Percentiles rank a stretch among this genome's conserved stretches.
Conservation (phyloP, 2,888 invertebrate genomes). For the Drosophila falleni region DNA sequence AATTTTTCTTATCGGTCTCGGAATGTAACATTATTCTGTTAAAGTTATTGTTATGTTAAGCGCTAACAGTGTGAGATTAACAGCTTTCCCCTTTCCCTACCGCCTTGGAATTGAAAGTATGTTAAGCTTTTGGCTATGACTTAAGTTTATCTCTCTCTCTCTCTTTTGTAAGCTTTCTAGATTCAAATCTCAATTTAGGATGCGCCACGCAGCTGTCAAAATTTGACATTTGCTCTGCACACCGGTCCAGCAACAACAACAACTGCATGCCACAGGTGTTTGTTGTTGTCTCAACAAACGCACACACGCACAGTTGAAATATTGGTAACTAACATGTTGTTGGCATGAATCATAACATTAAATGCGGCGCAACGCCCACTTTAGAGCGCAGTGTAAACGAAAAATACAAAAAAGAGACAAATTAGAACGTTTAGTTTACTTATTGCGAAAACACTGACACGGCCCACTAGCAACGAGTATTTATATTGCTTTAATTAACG, state of each 20-base stretch:
- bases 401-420: conserved; percentile 19
- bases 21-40: conserved; percentile 12
- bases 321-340: conserved; percentile 44
- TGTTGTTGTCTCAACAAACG: conserved; percentile 31
- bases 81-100: conserved; percentile 2
- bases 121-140: conserved; percentile 15
- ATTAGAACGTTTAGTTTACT: conserved; percentile 52
- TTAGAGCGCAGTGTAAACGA: conserved; percentile 24
- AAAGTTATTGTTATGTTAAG: conserved; percentile 15
- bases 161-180: conserved; percentile 36
- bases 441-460: conserved; percentile 52
- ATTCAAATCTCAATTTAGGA: conserved; percentile 48
- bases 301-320: conserved; percentile 11
- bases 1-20: conserved; percentile 4
- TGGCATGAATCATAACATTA: conserved; percentile 63
- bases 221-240: conserved; percentile 63
- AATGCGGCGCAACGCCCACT: conserved; percentile 46
- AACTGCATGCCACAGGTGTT: conserved; percentile 65
- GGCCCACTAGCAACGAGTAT: conserved; percentile 21
- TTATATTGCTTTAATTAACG: conserved; percentile 63
- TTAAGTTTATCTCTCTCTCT: conserved; percentile 12
- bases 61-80: conserved; percentile 26
- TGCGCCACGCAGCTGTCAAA: conserved; percentile 67
- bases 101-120: background rate
- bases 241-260: conserved; percentile 40